Evolutionary conservation across 1,140 invertebrate species (phyloP).

Genomic region (Hycleus cichorii): DNA sequence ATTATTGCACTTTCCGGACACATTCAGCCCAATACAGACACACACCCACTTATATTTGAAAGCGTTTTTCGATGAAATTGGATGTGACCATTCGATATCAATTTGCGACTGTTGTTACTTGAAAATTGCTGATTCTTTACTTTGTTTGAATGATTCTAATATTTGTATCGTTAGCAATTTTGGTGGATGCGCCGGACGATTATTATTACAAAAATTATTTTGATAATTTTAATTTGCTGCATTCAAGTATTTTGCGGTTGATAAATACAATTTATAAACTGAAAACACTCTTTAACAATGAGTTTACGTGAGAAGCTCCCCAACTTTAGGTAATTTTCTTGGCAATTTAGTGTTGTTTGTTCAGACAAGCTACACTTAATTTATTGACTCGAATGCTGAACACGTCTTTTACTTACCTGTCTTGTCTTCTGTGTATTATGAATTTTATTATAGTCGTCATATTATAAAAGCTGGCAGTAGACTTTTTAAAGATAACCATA

Average conservation of each 20-base stretch:
- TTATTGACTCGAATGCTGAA: constrained; percentile 22
- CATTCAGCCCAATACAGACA: background rate
- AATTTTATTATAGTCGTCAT: no score
- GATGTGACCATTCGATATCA: background rate
- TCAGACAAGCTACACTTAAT: constrained; percentile 22
- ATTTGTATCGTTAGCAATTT: no score
- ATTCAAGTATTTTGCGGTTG: constrained; percentile 1
- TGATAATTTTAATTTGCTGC: no score
- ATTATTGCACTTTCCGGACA: constrained; percentile 20
- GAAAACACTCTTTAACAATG: constrained; percentile 19
- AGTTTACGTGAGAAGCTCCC: constrained; percentile 23
- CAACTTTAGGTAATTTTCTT: constrained; percentile 30
- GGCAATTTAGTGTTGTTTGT: constrained; percentile 35
- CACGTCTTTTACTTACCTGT: constrained; percentile 23
- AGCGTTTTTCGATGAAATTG: background rate
- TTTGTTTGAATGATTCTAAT: no score
- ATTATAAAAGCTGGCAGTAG: no score
- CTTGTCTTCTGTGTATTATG: background rate
- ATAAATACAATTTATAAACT: constrained; percentile 32
- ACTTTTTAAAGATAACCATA: no score
- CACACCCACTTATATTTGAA: background rate
- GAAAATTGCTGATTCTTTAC: no score
- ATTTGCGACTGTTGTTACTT: no score
- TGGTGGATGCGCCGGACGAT: no score
- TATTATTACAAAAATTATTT: no score